phyloP scores from a whole-genome alignment of 2,888 invertebrate species.

The Cartodere bifasciata region DNA sequence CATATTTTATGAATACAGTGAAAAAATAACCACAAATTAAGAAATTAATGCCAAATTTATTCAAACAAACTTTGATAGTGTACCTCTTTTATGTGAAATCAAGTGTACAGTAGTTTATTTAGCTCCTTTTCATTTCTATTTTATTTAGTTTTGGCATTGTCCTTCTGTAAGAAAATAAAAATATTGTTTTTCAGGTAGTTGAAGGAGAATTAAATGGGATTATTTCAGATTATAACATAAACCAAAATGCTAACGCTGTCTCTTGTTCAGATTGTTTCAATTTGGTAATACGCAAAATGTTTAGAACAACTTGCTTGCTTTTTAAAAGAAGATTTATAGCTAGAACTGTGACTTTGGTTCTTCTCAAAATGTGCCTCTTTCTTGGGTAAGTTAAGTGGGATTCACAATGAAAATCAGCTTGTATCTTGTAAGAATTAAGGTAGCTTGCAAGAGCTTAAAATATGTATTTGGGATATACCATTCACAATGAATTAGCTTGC shows the following conservation, averaged over 20 bases:
- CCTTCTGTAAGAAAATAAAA: too few species aligned
- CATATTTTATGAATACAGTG: too few species aligned
- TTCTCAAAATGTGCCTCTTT: conserved; percentile 18
- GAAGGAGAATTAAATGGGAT: conserved; percentile 8
- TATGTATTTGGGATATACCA: too few species aligned
- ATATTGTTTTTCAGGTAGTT: conserved; percentile 7
- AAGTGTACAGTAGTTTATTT: too few species aligned
- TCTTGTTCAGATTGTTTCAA: conserved; percentile 9
- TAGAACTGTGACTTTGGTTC: conserved; percentile 15
- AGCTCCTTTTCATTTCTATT: too few species aligned
- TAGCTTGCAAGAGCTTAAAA: neutral
- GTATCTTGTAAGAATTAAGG: neutral
- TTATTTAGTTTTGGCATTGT: too few species aligned
- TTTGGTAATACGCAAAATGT: conserved; percentile 11
- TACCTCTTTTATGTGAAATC: too few species aligned
- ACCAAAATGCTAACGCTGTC: conserved; percentile 6
- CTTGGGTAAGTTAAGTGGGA: conserved; percentile 17
- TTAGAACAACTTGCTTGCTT: conserved; percentile 14
- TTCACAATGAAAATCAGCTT: neutral
- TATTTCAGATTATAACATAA: conserved; percentile 11
- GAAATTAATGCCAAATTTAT: too few species aligned
- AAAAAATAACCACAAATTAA: too few species aligned
- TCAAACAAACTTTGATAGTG: too few species aligned
- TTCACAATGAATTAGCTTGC: too few species aligned
- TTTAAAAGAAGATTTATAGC: conserved; percentile 18